Base-by-base conservation (phyloP, 2,797 vertebrate species). In the Microctenopoma lineatum region DNA sequence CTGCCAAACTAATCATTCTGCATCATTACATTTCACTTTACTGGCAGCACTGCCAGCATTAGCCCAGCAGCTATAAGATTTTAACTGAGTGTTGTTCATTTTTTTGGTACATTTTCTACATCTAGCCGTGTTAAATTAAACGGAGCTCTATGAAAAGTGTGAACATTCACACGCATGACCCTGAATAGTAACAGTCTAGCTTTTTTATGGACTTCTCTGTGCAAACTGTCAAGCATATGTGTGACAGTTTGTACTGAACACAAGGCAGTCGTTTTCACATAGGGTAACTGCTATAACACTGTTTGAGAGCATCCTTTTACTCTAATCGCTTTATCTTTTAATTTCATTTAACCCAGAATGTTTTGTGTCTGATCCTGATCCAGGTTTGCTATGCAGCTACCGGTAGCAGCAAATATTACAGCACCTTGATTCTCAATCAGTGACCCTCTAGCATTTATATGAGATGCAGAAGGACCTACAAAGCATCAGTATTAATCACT, bases 1-100 rank as follows among this genome's bases (percentile, higher is more conserved):
- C 50, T 72, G 85, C 84, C 77, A 85, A 60, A 82, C 77, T 51
- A 84, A 84, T 88, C 73, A 67, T 79, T 81, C 76, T 81, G 71
- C 81, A 59, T 83, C 83, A 79, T 86, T 88, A 86, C 70, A 83
- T 76, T 67, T 74, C 70, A 61, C 69, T 85, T 73, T 47, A 59
- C 73, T 69, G 80, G 46, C 75, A 21, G 61, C 46, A 58, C 77
- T 75, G 72, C 84, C 73, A 46, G 68, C 75, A 56, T 73, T 68
- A 53, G 36, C 52, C 57, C 61, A 32, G 56, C 47, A 59, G 65
- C 47, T 62, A 60, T 77, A 56, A 46, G 16, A 44, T 77, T 62
- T 53, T 62, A 67, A 59, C 38, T 56, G 55, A 52, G n/a, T 52
- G 65, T 48, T 56, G 72, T 39, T 61, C 66, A 60, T 73, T 63